phyloP scores from a whole-genome alignment of 1,140 invertebrate species.

The Stegodyphus mimosarum region DNA sequence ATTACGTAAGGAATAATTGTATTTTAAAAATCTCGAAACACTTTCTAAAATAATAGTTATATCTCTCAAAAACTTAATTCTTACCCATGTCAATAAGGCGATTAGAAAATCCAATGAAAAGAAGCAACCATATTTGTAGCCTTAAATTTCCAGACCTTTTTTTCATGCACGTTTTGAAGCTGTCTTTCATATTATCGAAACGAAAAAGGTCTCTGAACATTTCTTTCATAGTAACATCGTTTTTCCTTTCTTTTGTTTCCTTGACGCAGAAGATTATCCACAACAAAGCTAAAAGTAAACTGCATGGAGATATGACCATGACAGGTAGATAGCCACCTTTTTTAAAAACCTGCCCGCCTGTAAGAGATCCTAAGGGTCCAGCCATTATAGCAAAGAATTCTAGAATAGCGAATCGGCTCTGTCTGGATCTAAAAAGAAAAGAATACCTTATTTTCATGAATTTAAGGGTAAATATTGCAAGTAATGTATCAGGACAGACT shows the following conservation, averaged over 20 bases:
- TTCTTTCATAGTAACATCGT: conserved; percentile 14
- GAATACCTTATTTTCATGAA: not conserved
- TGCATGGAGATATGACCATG: conserved; percentile 19
- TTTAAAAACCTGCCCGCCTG: conserved; percentile 35
- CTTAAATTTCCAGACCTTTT: conserved; percentile 38
- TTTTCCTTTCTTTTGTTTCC: conserved; percentile 26
- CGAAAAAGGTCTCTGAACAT: conserved; percentile 36
- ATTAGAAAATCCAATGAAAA: conserved; percentile 19
- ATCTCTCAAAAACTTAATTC: not conserved
- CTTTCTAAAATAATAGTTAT: too few species aligned
- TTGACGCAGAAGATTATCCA: conserved; percentile 32
- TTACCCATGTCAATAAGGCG: conserved; percentile 36
- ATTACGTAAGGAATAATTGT: too few species aligned
- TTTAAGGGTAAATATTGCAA: too few species aligned
- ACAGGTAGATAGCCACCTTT: conserved; percentile 20
- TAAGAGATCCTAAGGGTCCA: conserved; percentile 16
- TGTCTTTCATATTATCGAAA: conserved; percentile 43
- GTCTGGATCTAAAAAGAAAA: conserved; percentile 34
- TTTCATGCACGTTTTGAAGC: conserved; percentile 38
- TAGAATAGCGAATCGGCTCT: conserved; percentile 28
- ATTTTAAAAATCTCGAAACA: too few species aligned
- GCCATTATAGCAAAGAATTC: conserved; percentile 52
- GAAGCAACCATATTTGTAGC: conserved; percentile 44
- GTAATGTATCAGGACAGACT: too few species aligned
- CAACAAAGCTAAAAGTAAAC: conserved; percentile 11